Base-by-base conservation (phyloP, 2,888 invertebrate genomes). In the Nomada fabriciana region DNA sequence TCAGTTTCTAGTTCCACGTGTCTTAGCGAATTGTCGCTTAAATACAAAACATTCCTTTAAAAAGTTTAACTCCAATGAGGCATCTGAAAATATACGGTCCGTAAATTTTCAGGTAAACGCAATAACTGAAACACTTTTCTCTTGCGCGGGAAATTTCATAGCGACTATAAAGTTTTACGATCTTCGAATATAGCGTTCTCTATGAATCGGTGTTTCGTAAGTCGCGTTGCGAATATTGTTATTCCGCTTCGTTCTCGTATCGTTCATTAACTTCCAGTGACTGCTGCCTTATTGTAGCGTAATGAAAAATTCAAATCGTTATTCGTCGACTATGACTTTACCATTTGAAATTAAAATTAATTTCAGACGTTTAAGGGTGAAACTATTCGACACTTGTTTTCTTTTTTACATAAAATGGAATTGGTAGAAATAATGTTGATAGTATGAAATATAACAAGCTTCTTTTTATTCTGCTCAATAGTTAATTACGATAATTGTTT, bases 81-180 rank as follows among this genome's bases (percentile, higher is more conserved):
- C 29, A 63, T 72, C 50, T 5, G 29, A 13, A 57, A 72, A 71
- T 79, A 65, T 78, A 78, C 50, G 11, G 4, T 15, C 60, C 43
- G 72, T 79, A 80, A 72, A 79, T 55, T 63, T 23, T 29, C 43
- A 52, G 57, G 65, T 70, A 70, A 67, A 29, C 65, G 61, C 60
- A 71, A 71, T 55, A 80, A 77, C 60, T 50, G 42, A 55, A n/a
- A 61, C 47, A 18, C 36, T 79, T 69, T 69, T 68, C 61, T 29
- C n/a, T 53, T 53, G 42, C 23, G 42, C 9, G 55, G 71, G 52
- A 72, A 72, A 72, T 72, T 80, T 67, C 79, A 68, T 42, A 53
- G 15, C 3, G 20, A 20, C 25, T 47, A 36, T 80, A 43, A 80
- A 80, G 29, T 72, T 80, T 80, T 63, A 80, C 55, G 55, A 50